Base-by-base conservation (phyloP, 2,113 vertebrate species). In the Amphilophus citrinellus region DNA sequence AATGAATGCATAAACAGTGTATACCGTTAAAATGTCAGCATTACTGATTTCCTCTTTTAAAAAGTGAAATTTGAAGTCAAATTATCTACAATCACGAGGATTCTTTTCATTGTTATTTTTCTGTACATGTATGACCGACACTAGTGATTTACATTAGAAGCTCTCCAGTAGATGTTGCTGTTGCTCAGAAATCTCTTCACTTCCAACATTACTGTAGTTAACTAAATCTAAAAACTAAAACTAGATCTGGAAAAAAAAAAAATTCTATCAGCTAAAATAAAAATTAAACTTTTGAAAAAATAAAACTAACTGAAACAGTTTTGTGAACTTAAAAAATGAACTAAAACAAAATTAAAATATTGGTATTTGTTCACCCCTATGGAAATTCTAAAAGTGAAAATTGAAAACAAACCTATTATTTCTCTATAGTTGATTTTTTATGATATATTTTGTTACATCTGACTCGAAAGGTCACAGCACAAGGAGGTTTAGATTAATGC, bases 131-230 rank as follows among this genome's bases (percentile, higher is more conserved):
- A 24, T 71, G 15, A 30, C 66, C 15, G 50, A 50, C 44, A 30
- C 47, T 50, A 30, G 24, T 71, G 44, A 15, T 50, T 50, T 30
- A 63, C 22, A 39, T 35, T 35, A 35, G 27, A 30, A 24, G 37
- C 1, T 65, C 10, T 68, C 85, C 91, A 91, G 61, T 58, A 94
- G 93, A 84, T 87, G 89, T 82, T 37, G 68, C 77, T 81, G 2
- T 76, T 85, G 44, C 42, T 71, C 66, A 50, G 44, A 50, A 71
- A 30, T 50, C 65, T 47, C 63, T 27, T 68, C 65, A 50, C 15
- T 15, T 17, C 42, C 4, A 22, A 68, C 42, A 15, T 27, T 50
- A 68, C 24, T 47, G 27, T 42, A 5, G 14, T 27, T 47, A 68
- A 68, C 39, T 15, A 68, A 68, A 68, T 47, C 44, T 14, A 47